Conservation (phyloP, 1,140 invertebrate genomes). For the Halictus rubicundus region DNA sequence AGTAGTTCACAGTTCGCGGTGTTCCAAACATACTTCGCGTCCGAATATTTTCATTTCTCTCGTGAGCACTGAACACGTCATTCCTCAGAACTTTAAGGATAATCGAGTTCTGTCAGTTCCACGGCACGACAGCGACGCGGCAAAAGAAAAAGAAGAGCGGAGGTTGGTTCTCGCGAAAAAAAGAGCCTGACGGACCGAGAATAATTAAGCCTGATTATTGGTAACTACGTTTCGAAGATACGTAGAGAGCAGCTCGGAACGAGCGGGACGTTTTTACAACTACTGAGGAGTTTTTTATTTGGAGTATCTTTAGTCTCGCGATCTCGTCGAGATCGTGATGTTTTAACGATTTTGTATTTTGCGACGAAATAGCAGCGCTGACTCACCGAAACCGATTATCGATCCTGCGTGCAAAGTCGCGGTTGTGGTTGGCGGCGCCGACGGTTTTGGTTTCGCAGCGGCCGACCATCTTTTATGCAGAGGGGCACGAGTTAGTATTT, state of each 20-base stretch:
- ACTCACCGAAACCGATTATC: background rate
- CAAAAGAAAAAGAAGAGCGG: background rate
- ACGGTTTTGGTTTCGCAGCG: conserved; percentile 79
- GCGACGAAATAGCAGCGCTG: conserved; percentile 4
- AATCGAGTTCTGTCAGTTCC: background rate
- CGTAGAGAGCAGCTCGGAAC: background rate
- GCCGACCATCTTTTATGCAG: conserved; percentile 76
- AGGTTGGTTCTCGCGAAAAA: background rate
- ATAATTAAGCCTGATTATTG: conserved; percentile 1
- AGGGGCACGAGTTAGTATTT: conserved; percentile 69
- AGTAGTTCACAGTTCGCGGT: background rate
- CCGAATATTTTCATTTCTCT: background rate
- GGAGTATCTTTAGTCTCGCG: background rate
- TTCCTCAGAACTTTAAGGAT: background rate
- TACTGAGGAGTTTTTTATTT: no score
- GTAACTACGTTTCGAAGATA: background rate
- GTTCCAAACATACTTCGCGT: background rate
- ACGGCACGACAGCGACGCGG: background rate
- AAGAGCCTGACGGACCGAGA: background rate
- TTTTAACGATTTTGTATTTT: background rate
- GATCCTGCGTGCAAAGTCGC: conserved; percentile 73
- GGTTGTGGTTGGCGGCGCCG: conserved; percentile 79
- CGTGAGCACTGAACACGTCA: background rate
- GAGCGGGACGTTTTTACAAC: no score
- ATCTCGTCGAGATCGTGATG: background rate